Conservation (phyloP, 1,140 invertebrate species). For the Triops longicaudatus region DNA sequence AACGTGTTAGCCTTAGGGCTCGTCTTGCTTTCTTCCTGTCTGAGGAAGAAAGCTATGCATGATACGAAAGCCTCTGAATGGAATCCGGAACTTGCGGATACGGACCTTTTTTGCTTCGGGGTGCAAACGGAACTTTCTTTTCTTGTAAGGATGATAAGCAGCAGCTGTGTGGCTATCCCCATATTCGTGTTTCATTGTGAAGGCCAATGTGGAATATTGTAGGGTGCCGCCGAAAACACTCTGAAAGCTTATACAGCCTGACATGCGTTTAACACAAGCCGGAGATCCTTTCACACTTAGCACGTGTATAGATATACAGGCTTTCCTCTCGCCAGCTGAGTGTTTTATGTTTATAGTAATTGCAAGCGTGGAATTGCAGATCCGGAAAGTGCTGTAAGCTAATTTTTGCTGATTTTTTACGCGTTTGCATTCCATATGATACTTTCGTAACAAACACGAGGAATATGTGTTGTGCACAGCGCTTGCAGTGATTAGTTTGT, state of each 20-base stretch:
- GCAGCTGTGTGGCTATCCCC: background rate
- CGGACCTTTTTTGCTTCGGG: background rate
- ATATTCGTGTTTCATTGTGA: background rate
- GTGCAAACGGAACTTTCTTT: background rate
- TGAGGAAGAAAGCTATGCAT: background rate
- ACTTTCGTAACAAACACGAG: too few relatives aligned
- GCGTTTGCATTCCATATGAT: too few relatives aligned
- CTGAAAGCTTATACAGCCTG: background rate
- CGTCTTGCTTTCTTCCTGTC: background rate
- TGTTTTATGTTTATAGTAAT: too few relatives aligned
- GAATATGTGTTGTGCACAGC: too few relatives aligned
- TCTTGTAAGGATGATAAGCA: background rate
- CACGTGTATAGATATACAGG: too few relatives aligned
- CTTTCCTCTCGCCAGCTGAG: too few relatives aligned
- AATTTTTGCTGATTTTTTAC: too few relatives aligned
- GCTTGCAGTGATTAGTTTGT: too few relatives aligned
- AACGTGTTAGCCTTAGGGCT: background rate
- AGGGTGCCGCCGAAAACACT: background rate
- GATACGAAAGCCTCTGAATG: background rate
- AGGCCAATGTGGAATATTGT: background rate
- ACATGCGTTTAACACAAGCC: too few relatives aligned
- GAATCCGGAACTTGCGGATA: slow-evolving; percentile 14
- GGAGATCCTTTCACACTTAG: too few relatives aligned
- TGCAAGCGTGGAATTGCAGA: too few relatives aligned
- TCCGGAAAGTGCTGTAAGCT: too few relatives aligned